Percentiles rank a stretch among this genome's conserved stretches.
phyloP scores from a whole-genome alignment of 2,888 invertebrate genomes.

The Drymonia ruficornis region DNA sequence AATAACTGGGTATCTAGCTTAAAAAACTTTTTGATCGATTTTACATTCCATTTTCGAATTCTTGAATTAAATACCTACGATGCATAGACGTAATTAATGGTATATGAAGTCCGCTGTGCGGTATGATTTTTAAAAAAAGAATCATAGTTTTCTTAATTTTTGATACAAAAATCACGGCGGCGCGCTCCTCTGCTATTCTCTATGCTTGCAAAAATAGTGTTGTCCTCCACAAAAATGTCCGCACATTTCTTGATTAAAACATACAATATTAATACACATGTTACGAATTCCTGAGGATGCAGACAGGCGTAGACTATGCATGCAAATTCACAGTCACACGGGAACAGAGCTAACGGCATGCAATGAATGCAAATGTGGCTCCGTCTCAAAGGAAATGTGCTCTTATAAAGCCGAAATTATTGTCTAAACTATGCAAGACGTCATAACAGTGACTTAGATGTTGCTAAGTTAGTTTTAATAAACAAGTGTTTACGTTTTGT shows the following conservation, averaged over 20 bases:
- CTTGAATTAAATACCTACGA: no score
- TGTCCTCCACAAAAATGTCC: background rate
- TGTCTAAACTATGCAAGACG: constrained; percentile 31
- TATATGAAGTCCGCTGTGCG: no score
- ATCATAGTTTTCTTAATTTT: no score
- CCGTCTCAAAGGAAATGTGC: constrained; percentile 38
- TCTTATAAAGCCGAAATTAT: constrained; percentile 36
- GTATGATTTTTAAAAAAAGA: no score
- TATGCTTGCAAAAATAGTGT: background rate
- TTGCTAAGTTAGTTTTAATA: no score
- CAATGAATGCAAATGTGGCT: constrained; percentile 55
- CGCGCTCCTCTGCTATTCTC: no score
- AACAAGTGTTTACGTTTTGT: no score
- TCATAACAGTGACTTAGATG: constrained; percentile 11
- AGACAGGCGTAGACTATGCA: constrained; percentile 35
- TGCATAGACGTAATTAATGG: no score
- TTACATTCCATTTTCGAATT: no score
- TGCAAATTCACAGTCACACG: constrained; percentile 47
- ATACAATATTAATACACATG: constrained; percentile 40
- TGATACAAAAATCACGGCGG: no score
- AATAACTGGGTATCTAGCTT: no score
- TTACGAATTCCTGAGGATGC: constrained; percentile 33
- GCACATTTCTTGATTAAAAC: constrained; percentile 37
- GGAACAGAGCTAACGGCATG: constrained; percentile 43
- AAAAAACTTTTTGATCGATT: no score